These are phyloP conservation scores for Albula glossodonta DNA, from an alignment of 2,113 vertebrate genomes.

Conservation along the genomic window DNA sequence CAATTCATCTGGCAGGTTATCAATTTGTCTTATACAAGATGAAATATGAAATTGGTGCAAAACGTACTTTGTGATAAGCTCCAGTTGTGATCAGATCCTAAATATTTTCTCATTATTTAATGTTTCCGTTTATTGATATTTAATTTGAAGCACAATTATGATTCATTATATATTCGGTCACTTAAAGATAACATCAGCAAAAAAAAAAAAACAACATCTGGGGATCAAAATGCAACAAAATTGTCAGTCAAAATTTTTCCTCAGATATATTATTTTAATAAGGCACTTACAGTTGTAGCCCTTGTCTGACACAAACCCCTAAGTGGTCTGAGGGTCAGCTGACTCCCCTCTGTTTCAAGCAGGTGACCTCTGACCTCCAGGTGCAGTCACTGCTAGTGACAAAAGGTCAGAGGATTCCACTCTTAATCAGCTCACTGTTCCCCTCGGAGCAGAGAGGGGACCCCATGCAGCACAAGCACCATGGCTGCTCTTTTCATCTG, in stretches of 20 bases:
- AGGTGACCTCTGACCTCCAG: slow-evolving; percentile 37
- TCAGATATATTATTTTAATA: background rate
- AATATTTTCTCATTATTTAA: background rate
- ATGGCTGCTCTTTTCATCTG: slow-evolving; percentile 44
- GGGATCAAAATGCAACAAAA: background rate
- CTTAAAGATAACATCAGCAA: background rate
- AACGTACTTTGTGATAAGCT: background rate
- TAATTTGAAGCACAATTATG: background rate
- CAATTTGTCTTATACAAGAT: background rate
- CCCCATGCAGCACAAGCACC: slow-evolving; percentile 25
- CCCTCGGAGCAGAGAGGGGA: slow-evolving; percentile 23
- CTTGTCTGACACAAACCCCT: slow-evolving; percentile 15
- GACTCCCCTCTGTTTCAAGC: slow-evolving; percentile 32
- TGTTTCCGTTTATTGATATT: background rate
- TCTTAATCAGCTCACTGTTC: slow-evolving; percentile 39
- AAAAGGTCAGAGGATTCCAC: slow-evolving; percentile 36
- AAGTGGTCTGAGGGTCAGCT: slow-evolving; percentile 28
- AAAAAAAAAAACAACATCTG: background rate
- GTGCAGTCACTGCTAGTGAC: slow-evolving; percentile 28
- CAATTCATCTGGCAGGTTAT: background rate
- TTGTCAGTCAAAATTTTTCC: background rate
- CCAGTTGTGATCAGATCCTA: background rate
- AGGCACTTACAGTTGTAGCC: background rate
- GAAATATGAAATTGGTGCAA: background rate
- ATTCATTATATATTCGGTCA: too few species aligned